Evolutionary conservation across 2,888 invertebrate genomes (phyloP).

Genomic region (Eilema griseolum): DNA sequence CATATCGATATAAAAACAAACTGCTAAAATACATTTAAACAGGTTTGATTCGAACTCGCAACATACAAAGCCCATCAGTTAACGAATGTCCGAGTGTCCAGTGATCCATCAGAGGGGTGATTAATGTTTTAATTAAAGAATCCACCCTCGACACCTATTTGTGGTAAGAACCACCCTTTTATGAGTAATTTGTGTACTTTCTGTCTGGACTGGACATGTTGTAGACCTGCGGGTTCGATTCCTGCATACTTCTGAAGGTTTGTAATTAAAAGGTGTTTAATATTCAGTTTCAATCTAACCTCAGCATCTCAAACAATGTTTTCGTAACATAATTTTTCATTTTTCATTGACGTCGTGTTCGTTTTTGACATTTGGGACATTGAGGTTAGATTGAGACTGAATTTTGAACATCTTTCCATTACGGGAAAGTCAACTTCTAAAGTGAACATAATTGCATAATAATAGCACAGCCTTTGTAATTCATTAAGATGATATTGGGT

Average conservation of each 20-base stretch:
- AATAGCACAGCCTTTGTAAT: no score
- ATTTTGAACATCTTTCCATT: no score
- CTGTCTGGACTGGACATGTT: slow-evolving; percentile 21
- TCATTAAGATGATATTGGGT: no score
- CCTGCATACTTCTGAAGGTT: background rate
- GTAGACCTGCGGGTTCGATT: background rate
- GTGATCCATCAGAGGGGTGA: slow-evolving; percentile 68
- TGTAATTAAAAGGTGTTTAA: no score
- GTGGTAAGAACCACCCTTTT: slow-evolving; percentile 49
- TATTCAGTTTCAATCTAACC: no score
- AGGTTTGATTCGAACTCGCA: slow-evolving; percentile 35
- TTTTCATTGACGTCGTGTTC: no score
- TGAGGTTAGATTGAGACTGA: no score
- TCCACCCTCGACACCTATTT: slow-evolving; percentile 49
- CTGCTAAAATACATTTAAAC: slow-evolving; percentile 56
- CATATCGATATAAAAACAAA: slow-evolving; percentile 26
- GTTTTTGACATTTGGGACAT: no score
- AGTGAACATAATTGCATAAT: no score
- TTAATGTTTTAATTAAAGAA: slow-evolving; percentile 69
- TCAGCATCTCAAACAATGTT: no score
- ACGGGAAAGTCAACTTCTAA: no score
- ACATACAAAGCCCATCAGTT: slow-evolving; percentile 65
- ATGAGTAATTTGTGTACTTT: slow-evolving; percentile 39
- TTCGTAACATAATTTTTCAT: no score
- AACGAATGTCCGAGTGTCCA: slow-evolving; percentile 48